Evolutionary conservation across 1,140 invertebrate species (phyloP).

Genomic region (Caenorhabditis elegans): WBcel235 BX284604.4:7059501-7060000

Average conservation of each 20-base stretch:
- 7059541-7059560: background rate
- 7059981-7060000: too few relatives aligned
- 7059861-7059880: too few relatives aligned
- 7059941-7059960: too few relatives aligned
- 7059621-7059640: too few relatives aligned
- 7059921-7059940: too few relatives aligned
- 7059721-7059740: too few relatives aligned
- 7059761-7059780: background rate
- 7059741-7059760: too few relatives aligned
- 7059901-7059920: too few relatives aligned
- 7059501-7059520: constrained; percentile 5
- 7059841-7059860: background rate
- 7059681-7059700: constrained; percentile 4
- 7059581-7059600: background rate
- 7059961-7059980: too few relatives aligned
- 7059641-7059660: background rate
- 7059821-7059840: background rate
- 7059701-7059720: background rate
- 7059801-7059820: background rate
- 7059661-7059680: background rate
- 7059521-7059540: background rate
- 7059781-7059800: background rate
- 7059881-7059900: too few relatives aligned
- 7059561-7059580: background rate
- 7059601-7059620: background rate